Base-by-base conservation (phyloP, 2,113 vertebrate genomes). In the Glaucomys volans region DNA sequence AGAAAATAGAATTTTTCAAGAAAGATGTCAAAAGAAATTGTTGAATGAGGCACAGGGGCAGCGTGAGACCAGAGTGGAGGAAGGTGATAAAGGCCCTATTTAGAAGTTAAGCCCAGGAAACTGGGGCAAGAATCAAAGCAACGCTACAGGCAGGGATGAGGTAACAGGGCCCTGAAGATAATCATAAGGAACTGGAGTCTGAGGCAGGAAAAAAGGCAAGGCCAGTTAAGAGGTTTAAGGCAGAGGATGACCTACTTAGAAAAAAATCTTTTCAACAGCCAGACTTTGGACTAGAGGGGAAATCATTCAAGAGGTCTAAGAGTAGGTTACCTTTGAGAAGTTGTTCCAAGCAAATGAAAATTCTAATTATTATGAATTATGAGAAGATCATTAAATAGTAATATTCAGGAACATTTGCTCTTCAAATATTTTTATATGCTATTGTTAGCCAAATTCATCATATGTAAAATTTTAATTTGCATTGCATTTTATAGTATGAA, bases 71-170 rank as follows among this genome's bases (percentile, higher is more conserved):
- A 79, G 77, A 94, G 80, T 95, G 74, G 86, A 97, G 80, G 95
- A 95, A 94, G 57, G 87, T 91, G 96, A 97, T 97, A 97, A 98
- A 98, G 95, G 80, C 13, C 14, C 86, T 97, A 57, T 97, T 96
- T 95, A 97, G 95, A 97, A 97, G 94, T 95, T 94, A 94, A 96
- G 87, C 89, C 57, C 8, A 16, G 59, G 95, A 97, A 97, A 97
- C 94, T 96, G 96, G 97, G 93, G 89, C 97, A 97, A 95, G 71
- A 96, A 96, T 97, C 95, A 97, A 97, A 97, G 97, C 94, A 96
- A 96, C 32, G 0, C 89, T 97, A 91, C 59, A 83, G 95, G 93
- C 88, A 87, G 75, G 64, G 83, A 96, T 97, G 97, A 98, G 90
- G 95, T 95, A 98, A 95, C 80, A 80, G 32, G 57, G 35, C 83